These are phyloP conservation scores for Odontophorus gujanensis DNA, from an alignment of 2,113 vertebrate genomes.

Conservation along the genomic window DNA sequence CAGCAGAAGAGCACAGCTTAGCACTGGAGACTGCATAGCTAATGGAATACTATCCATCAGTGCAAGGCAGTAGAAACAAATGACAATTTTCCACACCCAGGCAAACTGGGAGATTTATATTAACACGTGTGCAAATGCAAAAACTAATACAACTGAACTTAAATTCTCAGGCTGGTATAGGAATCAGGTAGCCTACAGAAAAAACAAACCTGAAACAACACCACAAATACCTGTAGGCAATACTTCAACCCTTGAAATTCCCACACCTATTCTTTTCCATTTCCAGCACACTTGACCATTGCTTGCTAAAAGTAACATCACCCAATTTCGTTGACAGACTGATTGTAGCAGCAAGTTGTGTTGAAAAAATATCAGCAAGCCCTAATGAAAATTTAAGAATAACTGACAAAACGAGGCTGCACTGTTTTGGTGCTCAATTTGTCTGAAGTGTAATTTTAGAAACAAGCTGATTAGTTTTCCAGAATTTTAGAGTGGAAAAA, in stretches of 20 bases:
- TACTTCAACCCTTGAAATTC: background rate
- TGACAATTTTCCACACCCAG: accelerated
- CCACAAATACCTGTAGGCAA: background rate
- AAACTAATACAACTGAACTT: background rate
- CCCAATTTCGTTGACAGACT: background rate
- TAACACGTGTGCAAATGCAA: background rate
- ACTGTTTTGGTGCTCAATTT: background rate
- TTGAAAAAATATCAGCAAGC: background rate
- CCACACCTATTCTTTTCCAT: background rate
- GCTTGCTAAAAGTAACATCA: background rate
- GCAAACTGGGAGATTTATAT: background rate
- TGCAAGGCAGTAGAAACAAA: background rate
- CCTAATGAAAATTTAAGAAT: background rate
- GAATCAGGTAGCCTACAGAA: background rate
- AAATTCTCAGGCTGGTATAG: background rate
- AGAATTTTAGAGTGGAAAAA: background rate
- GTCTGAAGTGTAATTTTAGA: background rate
- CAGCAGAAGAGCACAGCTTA: background rate
- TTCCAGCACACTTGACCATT: background rate
- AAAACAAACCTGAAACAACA: background rate
- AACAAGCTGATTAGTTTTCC: background rate
- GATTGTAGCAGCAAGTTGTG: background rate
- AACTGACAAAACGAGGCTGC: background rate
- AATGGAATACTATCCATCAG: background rate
- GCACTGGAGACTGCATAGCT: background rate